Conservation (phyloP, 2,113 vertebrate genomes). For the Polyodon spathula region DNA sequence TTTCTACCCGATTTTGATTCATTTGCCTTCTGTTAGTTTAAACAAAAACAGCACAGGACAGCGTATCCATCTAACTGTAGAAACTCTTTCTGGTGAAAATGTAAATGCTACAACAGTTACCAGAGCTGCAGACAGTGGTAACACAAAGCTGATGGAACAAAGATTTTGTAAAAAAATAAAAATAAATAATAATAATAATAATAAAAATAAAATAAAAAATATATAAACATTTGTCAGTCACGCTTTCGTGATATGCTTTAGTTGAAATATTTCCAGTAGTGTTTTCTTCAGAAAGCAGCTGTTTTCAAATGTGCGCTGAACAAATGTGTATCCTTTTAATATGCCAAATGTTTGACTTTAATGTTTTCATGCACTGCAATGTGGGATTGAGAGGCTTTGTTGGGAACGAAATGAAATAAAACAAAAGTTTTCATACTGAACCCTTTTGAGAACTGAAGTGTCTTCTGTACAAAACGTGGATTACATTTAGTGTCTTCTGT, state of each 20-base stretch:
- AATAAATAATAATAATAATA: too few relatives aligned
- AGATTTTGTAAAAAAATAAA: constrained; percentile 26
- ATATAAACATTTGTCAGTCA: constrained; percentile 8
- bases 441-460: constrained; percentile 55
- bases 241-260: constrained; percentile 22
- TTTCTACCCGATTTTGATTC: constrained; percentile 6
- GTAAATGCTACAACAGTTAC: constrained; percentile 31
- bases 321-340: constrained; percentile 76
- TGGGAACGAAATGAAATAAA: constrained; percentile 43
- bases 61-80: not conserved
- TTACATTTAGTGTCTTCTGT: constrained; percentile 28
- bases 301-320: constrained; percentile 76
- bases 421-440: constrained; percentile 53
- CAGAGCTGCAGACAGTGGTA: not conserved
- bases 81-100: not conserved
- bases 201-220: too few relatives aligned
- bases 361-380: constrained; percentile 81
- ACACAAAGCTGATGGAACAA: constrained; percentile 27
- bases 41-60: not conserved
- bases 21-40: constrained; percentile 8
- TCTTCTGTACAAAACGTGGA: constrained; percentile 21
- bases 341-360: constrained; percentile 76
- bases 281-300: constrained; percentile 77
- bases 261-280: constrained; percentile 21
- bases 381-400: constrained; percentile 75